Base-by-base conservation (phyloP, 2,113 vertebrate genomes). In the Phylloscopus whistleri region DNA sequence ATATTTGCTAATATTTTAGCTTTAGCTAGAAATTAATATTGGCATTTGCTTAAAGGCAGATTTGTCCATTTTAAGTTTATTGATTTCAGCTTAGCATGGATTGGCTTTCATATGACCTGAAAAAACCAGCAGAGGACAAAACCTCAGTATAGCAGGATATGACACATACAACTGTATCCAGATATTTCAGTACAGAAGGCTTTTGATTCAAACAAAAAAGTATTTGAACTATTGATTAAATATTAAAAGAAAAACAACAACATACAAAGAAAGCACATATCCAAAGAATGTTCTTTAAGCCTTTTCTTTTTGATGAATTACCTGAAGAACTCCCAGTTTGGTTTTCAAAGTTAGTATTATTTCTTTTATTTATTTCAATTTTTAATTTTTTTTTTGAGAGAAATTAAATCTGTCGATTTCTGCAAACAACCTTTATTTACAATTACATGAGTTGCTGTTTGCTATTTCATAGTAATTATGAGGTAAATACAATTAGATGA, bases 1-100 rank as follows among this genome's bases (percentile, higher is more conserved):
- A 10, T 56, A 56, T 75, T 63, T 79, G 46, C 10, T 87, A 8
- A 27, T 82, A 91, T 68, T 89, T 84, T 82, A 52, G 6, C 31
- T 82, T 93, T 49, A 89, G 67, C 15, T 67, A 72, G 30, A 91
- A 70, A 55, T 44, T 3, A 51, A 53, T 73, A 87, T 68, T 85
- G 88, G 11, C 49, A 72, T 87, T 85, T 95, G 21, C 44, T 90
- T 87, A 85, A 87, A 89, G 69, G 69, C 31, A 84, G 9, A 60
- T 82, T 82, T 91, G 24, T 94, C 74, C 58, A 48, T 82, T 94
- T 91, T 60, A 85, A 76, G 9, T 44, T 78, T 85, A 82, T 79
- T 68, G 58, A 90, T 95, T 91, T 75, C 78, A 93, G 13, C 37
- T 82, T 82, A 46, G 11, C 51, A 62, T 67, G 11, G 12, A 43